phyloP scores from a whole-genome alignment of 92 coral and sea anemone genomes.

The Epizoanthus fatuus region DNA sequence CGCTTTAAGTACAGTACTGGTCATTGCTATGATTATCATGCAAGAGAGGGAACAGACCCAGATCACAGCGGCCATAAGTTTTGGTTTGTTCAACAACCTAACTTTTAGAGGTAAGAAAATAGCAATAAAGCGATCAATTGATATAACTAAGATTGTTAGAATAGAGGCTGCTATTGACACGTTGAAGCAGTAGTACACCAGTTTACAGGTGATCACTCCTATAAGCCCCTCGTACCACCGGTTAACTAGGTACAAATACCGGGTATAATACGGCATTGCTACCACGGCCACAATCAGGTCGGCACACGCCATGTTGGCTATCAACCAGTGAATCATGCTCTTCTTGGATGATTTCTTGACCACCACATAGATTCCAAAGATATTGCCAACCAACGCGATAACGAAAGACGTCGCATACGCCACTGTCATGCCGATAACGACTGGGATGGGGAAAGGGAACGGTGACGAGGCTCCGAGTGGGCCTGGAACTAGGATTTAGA shows the following conservation, averaged over 20 bases:
- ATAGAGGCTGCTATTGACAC: conserved; percentile 64
- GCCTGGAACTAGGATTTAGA: background rate
- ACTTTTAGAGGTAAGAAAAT: conserved; percentile 55
- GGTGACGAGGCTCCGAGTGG: background rate
- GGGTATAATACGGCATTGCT: conserved; percentile 50
- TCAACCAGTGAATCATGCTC: conserved; percentile 47
- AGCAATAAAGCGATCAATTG: conserved; percentile 59
- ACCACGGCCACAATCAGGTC: conserved; percentile 52
- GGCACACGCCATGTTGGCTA: conserved; percentile 74
- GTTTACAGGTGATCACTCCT: conserved; percentile 54
- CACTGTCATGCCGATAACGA: conserved; percentile 31
- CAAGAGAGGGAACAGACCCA: conserved; percentile 50
- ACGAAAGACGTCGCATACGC: conserved; percentile 57
- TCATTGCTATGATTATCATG: conserved; percentile 28
- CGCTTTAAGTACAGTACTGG: background rate
- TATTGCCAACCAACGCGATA: conserved; percentile 56
- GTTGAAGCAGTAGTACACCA: conserved; percentile 41
- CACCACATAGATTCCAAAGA: conserved; percentile 56
- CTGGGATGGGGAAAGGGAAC: background rate
- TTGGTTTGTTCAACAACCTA: conserved; percentile 45
- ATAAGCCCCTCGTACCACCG: conserved; percentile 49
- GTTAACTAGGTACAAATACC: conserved; percentile 3
- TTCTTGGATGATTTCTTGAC: conserved; percentile 37
- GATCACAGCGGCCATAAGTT: conserved; percentile 39
- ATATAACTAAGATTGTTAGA: conserved; percentile 56